These are phyloP conservation scores for Alfaro cultratus DNA, from an alignment of 2,797 vertebrate species.

Conservation along the genomic window DNA sequence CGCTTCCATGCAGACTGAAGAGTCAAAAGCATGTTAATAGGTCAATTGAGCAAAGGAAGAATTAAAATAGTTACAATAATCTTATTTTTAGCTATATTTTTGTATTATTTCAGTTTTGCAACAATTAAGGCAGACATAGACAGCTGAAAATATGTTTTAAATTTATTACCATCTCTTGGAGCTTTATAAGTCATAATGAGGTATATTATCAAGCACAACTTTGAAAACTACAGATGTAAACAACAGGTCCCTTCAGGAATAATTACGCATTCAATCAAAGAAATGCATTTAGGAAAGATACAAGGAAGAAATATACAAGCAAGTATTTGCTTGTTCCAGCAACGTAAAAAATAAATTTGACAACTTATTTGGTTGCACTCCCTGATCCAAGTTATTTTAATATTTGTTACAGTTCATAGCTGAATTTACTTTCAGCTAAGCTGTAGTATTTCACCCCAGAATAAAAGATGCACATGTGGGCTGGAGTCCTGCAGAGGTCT, in stretches of 20 bases:
- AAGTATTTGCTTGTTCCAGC: neutral
- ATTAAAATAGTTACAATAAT: neutral
- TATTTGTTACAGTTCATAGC: constrained; percentile 68
- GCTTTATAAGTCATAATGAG: neutral
- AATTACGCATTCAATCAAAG: neutral
- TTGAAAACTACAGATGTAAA: neutral
- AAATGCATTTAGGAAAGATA: neutral
- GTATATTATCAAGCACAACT: neutral
- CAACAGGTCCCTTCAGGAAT: neutral
- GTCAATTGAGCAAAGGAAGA: neutral
- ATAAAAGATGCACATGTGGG: constrained; percentile 75
- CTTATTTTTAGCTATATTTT: neutral
- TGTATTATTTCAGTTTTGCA: neutral
- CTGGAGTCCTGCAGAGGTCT: constrained; percentile 64
- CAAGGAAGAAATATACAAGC: neutral
- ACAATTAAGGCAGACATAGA: too few relatives aligned
- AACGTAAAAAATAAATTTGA: neutral
- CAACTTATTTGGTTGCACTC: neutral
- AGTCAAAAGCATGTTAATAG: neutral
- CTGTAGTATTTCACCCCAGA: constrained; percentile 41
- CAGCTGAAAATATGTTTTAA: too few relatives aligned
- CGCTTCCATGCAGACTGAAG: neutral
- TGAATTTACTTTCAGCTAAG: constrained; percentile 32
- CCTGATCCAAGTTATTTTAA: constrained; percentile 51
- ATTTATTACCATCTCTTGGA: neutral